Conservation (phyloP, 1,140 invertebrate genomes). For the Bathynomus jamesi region DNA sequence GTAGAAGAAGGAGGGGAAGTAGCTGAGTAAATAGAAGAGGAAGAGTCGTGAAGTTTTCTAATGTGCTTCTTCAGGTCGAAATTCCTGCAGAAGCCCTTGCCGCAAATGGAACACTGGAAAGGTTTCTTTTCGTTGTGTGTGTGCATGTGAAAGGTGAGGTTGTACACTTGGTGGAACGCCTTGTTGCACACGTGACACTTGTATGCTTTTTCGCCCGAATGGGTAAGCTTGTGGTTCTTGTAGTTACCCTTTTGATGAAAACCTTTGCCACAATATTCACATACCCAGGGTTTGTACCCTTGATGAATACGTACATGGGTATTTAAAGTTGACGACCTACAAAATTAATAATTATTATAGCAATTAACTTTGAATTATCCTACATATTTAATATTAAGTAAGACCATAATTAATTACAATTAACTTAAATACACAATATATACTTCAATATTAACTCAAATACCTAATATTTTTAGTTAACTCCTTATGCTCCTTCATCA, state of each 20-base stretch:
- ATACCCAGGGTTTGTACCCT: slow-evolving; percentile 92
- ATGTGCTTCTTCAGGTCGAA: slow-evolving; percentile 99
- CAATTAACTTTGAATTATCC: no score
- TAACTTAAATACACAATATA: no score
- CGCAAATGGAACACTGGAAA: slow-evolving; percentile 86
- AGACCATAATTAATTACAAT: no score
- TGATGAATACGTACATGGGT: slow-evolving; percentile 94
- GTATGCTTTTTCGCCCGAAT: slow-evolving; percentile 92
- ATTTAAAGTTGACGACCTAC: slow-evolving; percentile 87
- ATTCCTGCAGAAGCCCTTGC: slow-evolving; percentile 96
- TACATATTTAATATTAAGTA: no score
- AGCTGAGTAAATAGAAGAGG: slow-evolving; percentile 39
- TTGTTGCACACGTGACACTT: slow-evolving; percentile 94
- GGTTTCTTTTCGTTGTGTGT: slow-evolving; percentile 97
- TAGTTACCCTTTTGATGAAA: slow-evolving; percentile 99
- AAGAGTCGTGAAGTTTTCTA: slow-evolving; percentile 79
- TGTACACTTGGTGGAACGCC: slow-evolving; percentile 97
- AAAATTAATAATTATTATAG: no score
- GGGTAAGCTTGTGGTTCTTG: slow-evolving; percentile 96
- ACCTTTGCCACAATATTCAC: slow-evolving; percentile 91
- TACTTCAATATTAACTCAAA: no score
- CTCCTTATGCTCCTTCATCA: no score
- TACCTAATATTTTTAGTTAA: no score
- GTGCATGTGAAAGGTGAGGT: slow-evolving; percentile 98
- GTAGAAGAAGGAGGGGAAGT: slow-evolving; percentile 16